Evolutionary conservation across 2,888 invertebrate species (phyloP).

Genomic region (Cancer borealis): DNA sequence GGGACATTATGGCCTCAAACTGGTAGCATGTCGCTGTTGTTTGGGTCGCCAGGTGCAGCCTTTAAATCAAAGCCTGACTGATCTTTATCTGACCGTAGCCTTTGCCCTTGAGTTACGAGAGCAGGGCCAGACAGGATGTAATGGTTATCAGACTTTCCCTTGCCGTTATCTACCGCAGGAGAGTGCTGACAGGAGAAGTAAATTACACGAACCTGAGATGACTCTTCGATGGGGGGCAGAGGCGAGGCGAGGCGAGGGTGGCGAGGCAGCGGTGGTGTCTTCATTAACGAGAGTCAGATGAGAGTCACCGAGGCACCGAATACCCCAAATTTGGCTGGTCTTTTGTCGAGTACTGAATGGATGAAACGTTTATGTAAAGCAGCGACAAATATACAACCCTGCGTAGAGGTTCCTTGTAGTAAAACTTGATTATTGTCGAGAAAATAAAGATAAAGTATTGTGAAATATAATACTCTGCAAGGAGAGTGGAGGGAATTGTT

Average conservation of each 20-base stretch:
- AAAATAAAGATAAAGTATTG: neutral
- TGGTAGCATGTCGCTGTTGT: neutral
- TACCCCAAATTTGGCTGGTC: neutral
- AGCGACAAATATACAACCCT: neutral
- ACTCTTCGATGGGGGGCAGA: conserved; percentile 29
- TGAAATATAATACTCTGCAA: neutral
- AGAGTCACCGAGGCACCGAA: neutral
- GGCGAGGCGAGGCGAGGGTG: neutral
- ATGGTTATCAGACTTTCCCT: conserved; percentile 40
- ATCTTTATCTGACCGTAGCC: neutral
- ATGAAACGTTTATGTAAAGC: neutral
- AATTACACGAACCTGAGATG: conserved; percentile 46
- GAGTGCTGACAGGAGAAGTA: neutral
- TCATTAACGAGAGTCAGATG: conserved; percentile 30
- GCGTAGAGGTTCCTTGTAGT: neutral
- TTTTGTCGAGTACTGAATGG: neutral
- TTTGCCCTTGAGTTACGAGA: neutral
- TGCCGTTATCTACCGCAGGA: conserved; percentile 45
- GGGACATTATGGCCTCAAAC: neutral
- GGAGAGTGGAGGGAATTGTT: neutral
- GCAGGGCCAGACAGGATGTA: conserved; percentile 1
- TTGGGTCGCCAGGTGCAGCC: neutral
- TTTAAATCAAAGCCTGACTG: conserved; percentile 36
- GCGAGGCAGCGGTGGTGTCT: conserved; percentile 24
- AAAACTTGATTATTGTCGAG: too few species aligned